A percentile compares a stretch with the other conserved stretches of the same genome.
These are phyloP conservation scores for Varanus komodoensis DNA, from an alignment of 2,113 vertebrate species.

Conservation along the genomic window DNA sequence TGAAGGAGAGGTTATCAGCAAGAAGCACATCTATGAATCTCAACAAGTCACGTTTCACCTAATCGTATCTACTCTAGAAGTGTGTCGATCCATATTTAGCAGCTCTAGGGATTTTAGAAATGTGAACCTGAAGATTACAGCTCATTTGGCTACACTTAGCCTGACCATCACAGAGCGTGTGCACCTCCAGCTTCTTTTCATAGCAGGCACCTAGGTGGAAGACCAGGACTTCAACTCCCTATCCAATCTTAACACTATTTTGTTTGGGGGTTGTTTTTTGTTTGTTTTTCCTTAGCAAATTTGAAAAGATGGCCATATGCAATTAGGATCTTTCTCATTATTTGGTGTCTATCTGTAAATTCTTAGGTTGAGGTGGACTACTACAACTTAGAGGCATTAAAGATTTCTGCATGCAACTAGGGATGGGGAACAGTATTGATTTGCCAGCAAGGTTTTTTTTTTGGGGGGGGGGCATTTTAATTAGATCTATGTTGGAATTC, in stretches of 20 bases:
- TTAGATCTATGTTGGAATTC: background rate
- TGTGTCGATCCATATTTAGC: slow-evolving; percentile 49
- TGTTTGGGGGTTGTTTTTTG: background rate
- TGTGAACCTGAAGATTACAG: slow-evolving; percentile 47
- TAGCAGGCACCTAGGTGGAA: slow-evolving; percentile 45
- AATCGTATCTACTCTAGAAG: slow-evolving; percentile 48
- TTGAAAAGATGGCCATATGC: slow-evolving; percentile 13
- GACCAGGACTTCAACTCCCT: slow-evolving; percentile 35
- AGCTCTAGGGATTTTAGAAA: slow-evolving; percentile 54
- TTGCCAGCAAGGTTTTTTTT: background rate
- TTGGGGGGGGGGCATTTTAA: background rate
- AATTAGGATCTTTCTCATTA: slow-evolving; percentile 16
- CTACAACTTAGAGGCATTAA: background rate
- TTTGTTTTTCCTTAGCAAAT: background rate
- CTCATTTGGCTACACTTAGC: slow-evolving; percentile 28
- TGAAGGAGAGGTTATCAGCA: slow-evolving; percentile 48
- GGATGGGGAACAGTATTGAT: no score
- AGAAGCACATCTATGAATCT: slow-evolving; percentile 55
- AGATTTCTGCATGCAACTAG: slow-evolving; percentile 13
- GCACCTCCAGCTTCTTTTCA: slow-evolving; percentile 48
- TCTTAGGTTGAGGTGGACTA: slow-evolving; percentile 44
- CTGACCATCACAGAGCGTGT: slow-evolving; percentile 41
- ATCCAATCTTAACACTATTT: slow-evolving; percentile 27
- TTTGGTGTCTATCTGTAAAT: slow-evolving; percentile 20
- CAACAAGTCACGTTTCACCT: slow-evolving; percentile 45